phyloP scores from a whole-genome alignment of 2,113 vertebrate species.

The Cebus imitator region DNA sequence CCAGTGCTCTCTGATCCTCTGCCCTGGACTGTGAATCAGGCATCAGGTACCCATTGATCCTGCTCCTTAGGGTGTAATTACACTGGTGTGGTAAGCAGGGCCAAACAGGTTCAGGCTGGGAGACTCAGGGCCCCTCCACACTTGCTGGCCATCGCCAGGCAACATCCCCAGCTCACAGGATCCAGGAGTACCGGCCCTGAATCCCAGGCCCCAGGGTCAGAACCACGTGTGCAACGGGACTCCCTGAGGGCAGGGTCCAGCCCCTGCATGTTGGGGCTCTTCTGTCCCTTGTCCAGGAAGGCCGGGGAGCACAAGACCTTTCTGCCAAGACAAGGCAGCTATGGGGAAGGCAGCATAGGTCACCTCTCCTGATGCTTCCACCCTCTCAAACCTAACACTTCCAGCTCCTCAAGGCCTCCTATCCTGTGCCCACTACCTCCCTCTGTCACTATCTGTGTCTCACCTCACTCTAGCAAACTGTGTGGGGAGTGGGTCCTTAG shows the following conservation, averaged over 20 bases:
- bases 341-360: background rate
- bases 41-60: background rate
- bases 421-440: background rate
- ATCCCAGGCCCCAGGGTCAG: background rate
- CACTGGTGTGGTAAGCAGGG: background rate
- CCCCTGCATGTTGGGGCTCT: background rate
- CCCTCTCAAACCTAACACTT: background rate
- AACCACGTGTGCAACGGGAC: background rate
- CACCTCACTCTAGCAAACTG: background rate
- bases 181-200: background rate
- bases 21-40: background rate
- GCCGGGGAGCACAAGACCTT: background rate
- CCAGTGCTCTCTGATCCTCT: background rate
- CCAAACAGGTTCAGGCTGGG: background rate
- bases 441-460: background rate
- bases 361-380: background rate
- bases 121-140: background rate
- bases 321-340: background rate
- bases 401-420: background rate
- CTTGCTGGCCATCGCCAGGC: background rate
- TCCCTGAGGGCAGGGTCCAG: background rate
- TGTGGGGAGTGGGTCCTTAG: background rate
- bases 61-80: background rate
- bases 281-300: background rate
- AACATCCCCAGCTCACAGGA: background rate